Conservation (phyloP, 2,113 vertebrate species). For the Halcyon malimbica region DNA sequence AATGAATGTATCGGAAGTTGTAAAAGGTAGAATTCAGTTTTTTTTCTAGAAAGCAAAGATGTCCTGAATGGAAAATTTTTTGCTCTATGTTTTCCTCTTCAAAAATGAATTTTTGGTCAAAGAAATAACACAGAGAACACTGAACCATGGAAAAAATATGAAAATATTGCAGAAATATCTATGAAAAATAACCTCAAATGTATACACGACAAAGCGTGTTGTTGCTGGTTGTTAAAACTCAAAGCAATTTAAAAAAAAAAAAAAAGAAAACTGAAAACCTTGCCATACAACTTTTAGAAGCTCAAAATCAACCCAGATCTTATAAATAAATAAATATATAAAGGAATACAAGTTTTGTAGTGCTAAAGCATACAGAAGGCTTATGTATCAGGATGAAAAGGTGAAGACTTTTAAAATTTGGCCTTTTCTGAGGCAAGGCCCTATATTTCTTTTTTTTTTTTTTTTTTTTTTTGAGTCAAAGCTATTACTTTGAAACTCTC, state of each 20-base stretch:
- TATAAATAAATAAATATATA: background rate
- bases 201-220: background rate
- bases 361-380: background rate
- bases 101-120: background rate
- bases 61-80: background rate
- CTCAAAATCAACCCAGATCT: fast-evolving
- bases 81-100: background rate
- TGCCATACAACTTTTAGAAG: background rate
- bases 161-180: background rate
- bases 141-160: background rate
- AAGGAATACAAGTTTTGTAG: background rate
- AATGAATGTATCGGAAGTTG: background rate
- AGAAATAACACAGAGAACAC: background rate
- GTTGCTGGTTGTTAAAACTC: background rate
- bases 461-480: background rate
- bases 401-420: slow-evolving; percentile 5
- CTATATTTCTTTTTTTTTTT: background rate
- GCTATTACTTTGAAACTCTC: slow-evolving; percentile 29
- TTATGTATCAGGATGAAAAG: background rate
- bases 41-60: background rate
- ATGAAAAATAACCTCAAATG: background rate
- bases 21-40: background rate
- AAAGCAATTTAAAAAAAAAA: background rate
- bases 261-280: background rate
- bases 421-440: background rate